Base-by-base conservation (phyloP, 2,888 invertebrate genomes). In the Agrypnus murinus region DNA sequence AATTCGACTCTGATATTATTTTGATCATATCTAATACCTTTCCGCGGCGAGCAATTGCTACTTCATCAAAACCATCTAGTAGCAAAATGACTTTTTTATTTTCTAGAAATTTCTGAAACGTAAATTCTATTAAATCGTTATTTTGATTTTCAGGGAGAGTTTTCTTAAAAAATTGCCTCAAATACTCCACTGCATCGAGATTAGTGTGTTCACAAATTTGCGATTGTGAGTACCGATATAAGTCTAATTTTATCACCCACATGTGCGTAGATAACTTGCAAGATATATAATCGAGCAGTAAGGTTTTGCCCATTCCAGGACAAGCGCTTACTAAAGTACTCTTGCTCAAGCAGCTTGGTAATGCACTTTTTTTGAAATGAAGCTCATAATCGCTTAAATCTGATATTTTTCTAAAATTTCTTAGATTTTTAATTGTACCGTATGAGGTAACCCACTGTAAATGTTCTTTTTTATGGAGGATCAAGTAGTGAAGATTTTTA, bases 281-380 rank as follows among this genome's bases (percentile, higher is more conserved):
- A 10, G 59, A 45, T 4, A 66, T 36, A 6, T 45, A 45, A 17
- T 59, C 48, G 59, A 66, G 34, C 8, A 59, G 48, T 1, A 59
- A n/a, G n/a, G n/a, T n/a, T n/a, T n/a, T n/a, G n/a, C n/a, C n/a
- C n/a, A n/a, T n/a, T n/a, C n/a, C n/a, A n/a, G n/a, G n/a, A n/a
- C n/a, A n/a, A n/a, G n/a, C n/a, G n/a, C n/a, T n/a, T n/a, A n/a
- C n/a, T n/a, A 10, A 7, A 59, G 19, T 38, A n/a, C n/a, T n/a
- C n/a, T 66, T 66, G 8, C 66, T 59, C 66, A 59, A 48, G n/a
- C n/a, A n/a, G 10, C 66, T 59, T 15, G 66, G 59, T 1, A 8
- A 10, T 6, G 66, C 66, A 38, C 66, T 66, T 50, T 50, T 31
- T 25, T 50, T 12, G n/a, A n/a, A n/a, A n/a, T n/a, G n/a, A n/a